Conservation (phyloP, 2,797 vertebrate genomes). For the Sphenodon punctatus region DNA sequence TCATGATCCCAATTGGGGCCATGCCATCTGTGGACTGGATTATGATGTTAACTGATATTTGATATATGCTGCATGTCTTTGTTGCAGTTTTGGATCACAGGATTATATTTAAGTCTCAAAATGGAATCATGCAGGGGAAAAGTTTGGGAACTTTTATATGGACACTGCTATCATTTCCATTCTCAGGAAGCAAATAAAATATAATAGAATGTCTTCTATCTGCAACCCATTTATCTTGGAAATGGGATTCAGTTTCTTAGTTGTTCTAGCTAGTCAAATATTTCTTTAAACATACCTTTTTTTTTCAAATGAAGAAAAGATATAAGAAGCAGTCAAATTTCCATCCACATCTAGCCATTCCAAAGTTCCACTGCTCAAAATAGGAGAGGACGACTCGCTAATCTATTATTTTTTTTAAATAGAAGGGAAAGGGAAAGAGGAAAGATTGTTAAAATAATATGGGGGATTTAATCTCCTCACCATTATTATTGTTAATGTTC, state of each 20-base stretch:
- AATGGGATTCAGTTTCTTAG: not conserved
- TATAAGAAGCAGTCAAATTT: constrained; percentile 52
- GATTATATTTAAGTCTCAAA: no score
- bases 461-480: not conserved
- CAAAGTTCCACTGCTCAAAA: constrained; percentile 68
- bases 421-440: not conserved
- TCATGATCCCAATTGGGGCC: no score
- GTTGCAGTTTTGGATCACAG: no score
- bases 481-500: fast-evolving
- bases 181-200: not conserved
- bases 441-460: not conserved
- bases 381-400: constrained; percentile 72
- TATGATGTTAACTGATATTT: no score
- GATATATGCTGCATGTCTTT: no score
- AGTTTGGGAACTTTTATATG: no score
- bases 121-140: no score
- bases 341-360: constrained; percentile 79
- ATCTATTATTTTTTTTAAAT: constrained; percentile 80
- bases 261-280: not conserved
- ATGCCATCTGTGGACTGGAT: no score
- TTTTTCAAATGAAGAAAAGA: constrained; percentile 62
- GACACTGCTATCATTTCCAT: no score
- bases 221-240: not conserved
- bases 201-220: not conserved
- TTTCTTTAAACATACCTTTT: constrained; percentile 64